Base-by-base conservation (phyloP, 2,113 vertebrate genomes). In the Lophius piscatorius region DNA sequence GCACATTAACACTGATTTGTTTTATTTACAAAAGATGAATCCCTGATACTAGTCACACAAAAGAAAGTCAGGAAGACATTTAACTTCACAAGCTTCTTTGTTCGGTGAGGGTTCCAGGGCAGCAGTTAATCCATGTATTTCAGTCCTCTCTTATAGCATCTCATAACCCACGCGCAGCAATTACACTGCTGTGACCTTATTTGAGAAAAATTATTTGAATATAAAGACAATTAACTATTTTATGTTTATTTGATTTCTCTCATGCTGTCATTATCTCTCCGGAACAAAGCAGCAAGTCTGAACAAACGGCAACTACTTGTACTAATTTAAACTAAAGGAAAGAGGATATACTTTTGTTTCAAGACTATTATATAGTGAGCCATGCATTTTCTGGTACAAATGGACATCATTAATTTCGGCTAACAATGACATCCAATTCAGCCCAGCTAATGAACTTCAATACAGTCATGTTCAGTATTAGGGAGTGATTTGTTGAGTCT, bases 351-450 rank as follows among this genome's bases (percentile, higher is more conserved):
- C 59, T 86, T 88, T 85, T 75, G 74, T 88, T 87, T 85, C 79
- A 65, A 70, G 42, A 56, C 77, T 67, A 85, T 90, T 87, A 85
- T 78, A 86, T 82, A 74, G 77, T 70, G 71, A 83, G 75, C 63
- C 49, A 51, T 85, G 74, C 76, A 84, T 84, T 84, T 73, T 70
- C 71, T 26, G 72, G 56, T 76, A 75, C 72, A 82, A 84, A 89
- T 78, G 81, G 69, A 82, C 54, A 48, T 70, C 78, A 87, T 90
- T 89, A 80, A 86, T 87, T 84, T 87, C 79, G 63, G 73, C 89
- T 90, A 90, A 88, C 85, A 87, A 86, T 90, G 85, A 84, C 85
- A 85, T 84, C 81, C 77, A 85, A 88, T 89, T 85, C 78, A 80
- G 66, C 69, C 55, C 46, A n/a, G 75, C 74, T 89, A 90, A 91